Evolutionary conservation across 2,888 invertebrate genomes (phyloP), one percentile per base, ranked within the genome.

Genomic region (Watsonalla binaria): DNA sequence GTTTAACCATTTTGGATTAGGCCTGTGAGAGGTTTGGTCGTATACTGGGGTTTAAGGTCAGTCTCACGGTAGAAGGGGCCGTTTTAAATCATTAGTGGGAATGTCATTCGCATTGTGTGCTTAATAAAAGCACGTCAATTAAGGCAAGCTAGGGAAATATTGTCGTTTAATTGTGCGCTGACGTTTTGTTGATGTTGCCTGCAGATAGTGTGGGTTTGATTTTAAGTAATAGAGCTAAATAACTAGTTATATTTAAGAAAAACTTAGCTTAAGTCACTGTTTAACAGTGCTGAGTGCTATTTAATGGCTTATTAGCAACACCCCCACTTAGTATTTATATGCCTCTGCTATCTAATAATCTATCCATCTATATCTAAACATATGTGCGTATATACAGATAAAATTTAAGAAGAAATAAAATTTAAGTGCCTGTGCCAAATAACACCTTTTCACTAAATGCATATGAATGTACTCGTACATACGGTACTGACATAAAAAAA

Each of bases 111-210:
- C 35, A 71, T 76, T 76, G 72, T 81, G 74, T 76, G 77, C 69
- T 74, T 77, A 80, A 76, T 79, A 69, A 75, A 80, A 66, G 72
- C 79, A 77, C 69, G 87, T 90, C 89, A 88, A 89, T 90, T 89
- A 90, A 63, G 65, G 63, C 68, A 61, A 62, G 70, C 70, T 76
- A 78, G 71, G 78, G 76, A 75, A 89, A 88, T 84, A 84, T 87
- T 84, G 78, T 76, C 76, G 54, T 62, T 66, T 66, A 70, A 78
- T 80, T 79, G 77, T 76, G 76, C 75, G 68, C 72, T 71, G 71
- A 64, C 60, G 65, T 59, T 58, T 60, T 68, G 68, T 68, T 64
- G 65, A 72, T 54, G 56, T 61, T 61, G 51, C 53, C 57, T 55
- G 56, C 55, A 53, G 61, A 49, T 55, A 56, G 47, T 52, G 47